Base-by-base conservation (phyloP, 2,888 invertebrate genomes). In the Scaptomyza polygonia region DNA sequence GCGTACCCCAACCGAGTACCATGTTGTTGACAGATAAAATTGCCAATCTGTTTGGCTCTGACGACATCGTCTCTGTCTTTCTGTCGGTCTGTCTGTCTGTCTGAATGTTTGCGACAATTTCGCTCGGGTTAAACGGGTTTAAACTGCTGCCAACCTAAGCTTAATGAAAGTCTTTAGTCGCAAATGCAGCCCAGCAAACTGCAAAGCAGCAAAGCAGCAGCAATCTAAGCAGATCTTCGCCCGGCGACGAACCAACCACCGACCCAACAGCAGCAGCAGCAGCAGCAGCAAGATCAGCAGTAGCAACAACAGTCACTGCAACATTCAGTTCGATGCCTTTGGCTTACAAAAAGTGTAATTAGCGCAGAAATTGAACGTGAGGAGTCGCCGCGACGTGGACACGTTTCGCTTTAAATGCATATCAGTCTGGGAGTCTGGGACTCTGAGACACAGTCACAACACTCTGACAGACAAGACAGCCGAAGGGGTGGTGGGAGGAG, bases 311-410 rank as follows among this genome's bases (percentile, higher is more conserved):
- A 18, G 11, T 14, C 36, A 16, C 53, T 36, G 54, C 27, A 30
- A 21, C 36, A 32, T 44, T 53, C 65, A 68, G 71, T 70, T 73
- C 72, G 56, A 63, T 67, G 68, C 66, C 75, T 72, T 77, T 78
- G 65, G 88, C 77, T 85, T 86, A 84, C 88, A 88, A 88, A 89
- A 89, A 88, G 84, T 80, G 88, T 89, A 89, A 89, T 89, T 89
- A 90, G 90, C 89, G 80, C 86, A 77, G 81, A 89, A 86, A 86
- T 80, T 79, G 79, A 84, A 88, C 81, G 83, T 80, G 79, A 77
- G 86, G 76, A 75, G 71, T 67, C 58, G 65, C 69, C 63, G 61
- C 62, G 62, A 66, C 70, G 65, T 73, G 78, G 80, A 86, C 86
- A 88, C 86, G 84, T 86, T 86, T 88, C 73, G 76, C 70, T 86